These are phyloP conservation scores for Drosophila atripex DNA, from an alignment of 2,888 invertebrate genomes.

Conservation along the genomic window DNA sequence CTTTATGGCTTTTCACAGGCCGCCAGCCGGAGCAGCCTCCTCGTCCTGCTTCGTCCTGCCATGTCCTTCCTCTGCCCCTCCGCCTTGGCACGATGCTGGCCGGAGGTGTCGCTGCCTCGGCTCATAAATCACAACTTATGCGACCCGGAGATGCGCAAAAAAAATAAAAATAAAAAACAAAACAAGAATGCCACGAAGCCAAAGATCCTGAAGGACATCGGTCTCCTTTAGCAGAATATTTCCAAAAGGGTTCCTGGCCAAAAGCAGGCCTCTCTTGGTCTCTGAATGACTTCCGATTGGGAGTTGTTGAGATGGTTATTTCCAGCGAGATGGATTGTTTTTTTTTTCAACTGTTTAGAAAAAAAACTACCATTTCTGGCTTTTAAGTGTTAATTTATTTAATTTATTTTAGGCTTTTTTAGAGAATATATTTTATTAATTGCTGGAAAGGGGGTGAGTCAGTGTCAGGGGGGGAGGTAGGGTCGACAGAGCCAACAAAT, in stretches of 20 bases:
- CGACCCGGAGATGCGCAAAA: constrained; percentile 28
- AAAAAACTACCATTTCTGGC: too few relatives aligned
- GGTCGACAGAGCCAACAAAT: constrained; percentile 31
- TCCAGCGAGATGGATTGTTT: background rate
- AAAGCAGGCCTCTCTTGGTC: background rate
- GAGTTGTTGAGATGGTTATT: background rate
- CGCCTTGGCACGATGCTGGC: background rate
- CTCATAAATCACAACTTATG: constrained; percentile 63
- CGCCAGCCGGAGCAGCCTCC: constrained; percentile 17
- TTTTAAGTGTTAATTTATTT: too few relatives aligned
- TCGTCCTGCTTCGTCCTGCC: background rate
- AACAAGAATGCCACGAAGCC: constrained; percentile 3
- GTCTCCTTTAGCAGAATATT: too few relatives aligned
- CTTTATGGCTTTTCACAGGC: constrained; percentile 75
- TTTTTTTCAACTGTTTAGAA: too few relatives aligned
- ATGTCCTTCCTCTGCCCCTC: too few relatives aligned
- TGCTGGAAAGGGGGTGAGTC: background rate
- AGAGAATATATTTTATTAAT: background rate
- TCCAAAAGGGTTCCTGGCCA: background rate
- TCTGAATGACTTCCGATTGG: background rate
- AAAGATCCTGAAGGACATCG: constrained; percentile 5
- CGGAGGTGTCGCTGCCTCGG: constrained; percentile 37
- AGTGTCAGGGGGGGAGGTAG: background rate
- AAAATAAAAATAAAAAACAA: background rate
- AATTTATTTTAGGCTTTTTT: too few relatives aligned